phyloP scores from a whole-genome alignment of 1,140 invertebrate species.

The Euwallacea similis region DNA sequence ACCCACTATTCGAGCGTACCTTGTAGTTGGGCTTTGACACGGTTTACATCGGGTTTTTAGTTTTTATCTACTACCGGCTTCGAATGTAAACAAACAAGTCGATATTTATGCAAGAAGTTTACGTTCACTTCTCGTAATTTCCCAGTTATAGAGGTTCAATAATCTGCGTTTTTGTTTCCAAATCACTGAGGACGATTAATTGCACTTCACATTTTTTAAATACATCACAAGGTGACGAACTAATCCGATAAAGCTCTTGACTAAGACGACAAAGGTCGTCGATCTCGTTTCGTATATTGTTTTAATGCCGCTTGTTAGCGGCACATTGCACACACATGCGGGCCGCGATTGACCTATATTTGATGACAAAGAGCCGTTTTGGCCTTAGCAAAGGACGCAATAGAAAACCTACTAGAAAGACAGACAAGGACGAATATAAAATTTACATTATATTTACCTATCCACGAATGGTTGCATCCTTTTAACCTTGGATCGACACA shows the following conservation, averaged over 20 bases:
- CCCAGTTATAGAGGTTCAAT: too few species aligned
- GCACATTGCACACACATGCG: conserved; percentile 3
- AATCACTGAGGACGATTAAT: too few species aligned
- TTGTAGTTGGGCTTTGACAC: conserved; percentile 1
- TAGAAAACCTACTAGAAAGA: background rate
- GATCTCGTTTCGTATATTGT: background rate
- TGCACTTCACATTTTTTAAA: too few species aligned
- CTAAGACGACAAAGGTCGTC: conserved; percentile 14
- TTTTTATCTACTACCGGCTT: conserved; percentile 1
- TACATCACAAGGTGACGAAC: conserved; percentile 12
- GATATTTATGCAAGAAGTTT: too few species aligned
- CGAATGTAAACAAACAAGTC: background rate
- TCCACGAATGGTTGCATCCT: conserved; percentile 11
- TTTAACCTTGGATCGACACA: conserved; percentile 15
- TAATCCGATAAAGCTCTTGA: conserved; percentile 15
- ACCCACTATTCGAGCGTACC: background rate
- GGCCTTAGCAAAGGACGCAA: background rate
- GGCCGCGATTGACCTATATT: background rate
- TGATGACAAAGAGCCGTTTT: background rate
- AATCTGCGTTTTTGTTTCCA: too few species aligned
- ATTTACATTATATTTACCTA: conserved; percentile 6
- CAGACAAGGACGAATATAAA: background rate
- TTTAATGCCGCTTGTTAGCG: background rate
- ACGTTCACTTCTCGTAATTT: too few species aligned
- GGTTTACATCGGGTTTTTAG: conserved; percentile 3